phyloP scores from a whole-genome alignment of 2,888 invertebrate genomes.

The Parnassius glacialis region DNA sequence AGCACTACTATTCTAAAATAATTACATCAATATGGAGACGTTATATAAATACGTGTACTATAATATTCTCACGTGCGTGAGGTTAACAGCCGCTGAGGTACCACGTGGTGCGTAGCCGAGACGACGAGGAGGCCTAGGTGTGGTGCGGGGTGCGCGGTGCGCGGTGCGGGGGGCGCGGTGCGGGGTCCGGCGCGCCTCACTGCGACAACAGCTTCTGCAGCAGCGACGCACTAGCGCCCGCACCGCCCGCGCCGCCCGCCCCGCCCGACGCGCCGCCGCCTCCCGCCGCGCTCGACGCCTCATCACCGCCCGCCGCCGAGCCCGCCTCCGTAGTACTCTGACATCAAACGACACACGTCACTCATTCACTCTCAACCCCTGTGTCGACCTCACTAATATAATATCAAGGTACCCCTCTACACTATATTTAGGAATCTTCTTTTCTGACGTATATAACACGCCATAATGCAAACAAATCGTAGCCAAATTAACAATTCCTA shows the following conservation, averaged over 20 bases:
- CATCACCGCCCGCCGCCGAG: conserved; percentile 62
- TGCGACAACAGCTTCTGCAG: conserved; percentile 93
- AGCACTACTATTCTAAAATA: conserved; percentile 70
- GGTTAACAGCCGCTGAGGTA: conserved; percentile 74
- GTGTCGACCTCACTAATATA: neutral
- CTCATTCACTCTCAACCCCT: neutral
- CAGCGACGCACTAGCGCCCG: conserved; percentile 85
- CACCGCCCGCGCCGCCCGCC: conserved; percentile 31
- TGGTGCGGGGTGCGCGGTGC: conserved; percentile 25
- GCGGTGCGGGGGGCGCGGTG: conserved; percentile 28
- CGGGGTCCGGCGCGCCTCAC: conserved; percentile 62
- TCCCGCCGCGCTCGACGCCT: conserved; percentile 40
- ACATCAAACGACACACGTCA: conserved; percentile 21
- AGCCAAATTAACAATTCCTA: too few species aligned
- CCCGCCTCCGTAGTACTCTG: conserved; percentile 79
- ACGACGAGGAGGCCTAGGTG: conserved; percentile 42
- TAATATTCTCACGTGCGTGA: conserved; percentile 62
- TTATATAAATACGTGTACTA: conserved; percentile 69
- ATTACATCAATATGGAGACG: conserved; percentile 42
- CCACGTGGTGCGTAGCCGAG: conserved; percentile 65
- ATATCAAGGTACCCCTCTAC: neutral
- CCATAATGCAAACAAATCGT: too few species aligned
- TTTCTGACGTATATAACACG: too few species aligned
- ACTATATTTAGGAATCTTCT: too few species aligned
- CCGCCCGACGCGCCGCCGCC: conserved; percentile 36